Evolutionary conservation across 2,888 invertebrate species (phyloP).

Genomic region (Apamea crenata): DNA sequence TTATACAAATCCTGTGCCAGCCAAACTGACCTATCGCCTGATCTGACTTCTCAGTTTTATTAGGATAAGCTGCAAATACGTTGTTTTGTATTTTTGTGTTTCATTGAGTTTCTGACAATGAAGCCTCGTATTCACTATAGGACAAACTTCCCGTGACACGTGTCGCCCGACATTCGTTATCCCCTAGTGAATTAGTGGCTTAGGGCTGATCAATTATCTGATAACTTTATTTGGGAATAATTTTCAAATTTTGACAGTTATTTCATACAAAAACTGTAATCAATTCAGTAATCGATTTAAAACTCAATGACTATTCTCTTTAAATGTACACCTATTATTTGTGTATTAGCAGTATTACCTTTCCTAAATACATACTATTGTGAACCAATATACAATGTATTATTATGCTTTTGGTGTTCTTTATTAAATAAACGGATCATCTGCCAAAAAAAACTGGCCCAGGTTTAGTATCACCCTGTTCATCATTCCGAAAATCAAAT

Average conservation of each 20-base stretch:
- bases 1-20: not conserved
- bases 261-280: too few relatives aligned
- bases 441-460: not conserved
- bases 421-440: not conserved
- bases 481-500: not conserved
- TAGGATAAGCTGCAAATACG: not conserved
- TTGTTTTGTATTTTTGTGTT: constrained; percentile 16
- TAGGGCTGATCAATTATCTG: too few relatives aligned
- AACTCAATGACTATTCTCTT: not conserved
- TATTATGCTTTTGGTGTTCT: not conserved
- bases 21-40: not conserved
- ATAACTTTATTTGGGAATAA: too few relatives aligned
- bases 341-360: not conserved
- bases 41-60: not conserved
- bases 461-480: not conserved
- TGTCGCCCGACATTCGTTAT: not conserved
- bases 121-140: not conserved
- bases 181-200: not conserved
- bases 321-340: not conserved
- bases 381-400: not conserved
- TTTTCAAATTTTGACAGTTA: too few relatives aligned
- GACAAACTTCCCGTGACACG: not conserved
- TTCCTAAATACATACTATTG: not conserved
- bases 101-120: not conserved
- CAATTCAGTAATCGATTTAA: too few relatives aligned